phyloP scores from a whole-genome alignment of 2,113 vertebrate genomes.

The Dicerorhinus sumatrensis region DNA sequence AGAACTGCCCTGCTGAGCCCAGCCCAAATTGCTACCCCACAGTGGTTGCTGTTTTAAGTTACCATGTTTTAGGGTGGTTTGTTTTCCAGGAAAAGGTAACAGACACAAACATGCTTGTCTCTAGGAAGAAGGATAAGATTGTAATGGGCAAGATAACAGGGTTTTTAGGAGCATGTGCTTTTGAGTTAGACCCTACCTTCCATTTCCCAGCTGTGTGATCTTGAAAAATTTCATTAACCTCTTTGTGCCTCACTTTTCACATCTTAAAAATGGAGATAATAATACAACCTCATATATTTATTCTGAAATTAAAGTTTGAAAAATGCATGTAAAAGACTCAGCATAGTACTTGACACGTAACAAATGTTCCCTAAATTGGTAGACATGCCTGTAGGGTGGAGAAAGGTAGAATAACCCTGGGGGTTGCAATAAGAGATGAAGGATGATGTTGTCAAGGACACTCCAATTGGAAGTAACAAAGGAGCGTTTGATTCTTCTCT shows the following conservation, averaged over 20 bases:
- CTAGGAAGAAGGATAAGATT: not conserved
- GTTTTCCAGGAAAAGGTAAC: not conserved
- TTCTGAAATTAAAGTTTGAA: slow-evolving; percentile 40
- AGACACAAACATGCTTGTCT: not conserved
- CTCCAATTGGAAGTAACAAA: not conserved
- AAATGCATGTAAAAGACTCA: not conserved
- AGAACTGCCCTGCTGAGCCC: not conserved
- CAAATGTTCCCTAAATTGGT: not conserved
- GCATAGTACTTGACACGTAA: not conserved
- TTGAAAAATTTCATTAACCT: not conserved
- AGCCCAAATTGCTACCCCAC: not conserved
- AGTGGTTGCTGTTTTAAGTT: not conserved
- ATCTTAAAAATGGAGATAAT: not conserved
- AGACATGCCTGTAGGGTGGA: not conserved
- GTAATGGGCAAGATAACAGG: not conserved
- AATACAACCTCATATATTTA: not conserved
- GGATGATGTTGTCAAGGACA: not conserved
- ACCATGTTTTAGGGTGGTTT: not conserved
- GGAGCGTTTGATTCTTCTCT: not conserved
- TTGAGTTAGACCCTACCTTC: not conserved
- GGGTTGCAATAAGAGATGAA: not conserved
- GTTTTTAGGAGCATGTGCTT: not conserved
- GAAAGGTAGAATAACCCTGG: not conserved
- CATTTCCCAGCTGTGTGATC: not conserved
- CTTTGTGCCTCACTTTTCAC: not conserved